Evolutionary conservation across 2,888 invertebrate genomes (phyloP), one percentile per base, ranked within the genome.

Genomic region (Emesis russula): DNA sequence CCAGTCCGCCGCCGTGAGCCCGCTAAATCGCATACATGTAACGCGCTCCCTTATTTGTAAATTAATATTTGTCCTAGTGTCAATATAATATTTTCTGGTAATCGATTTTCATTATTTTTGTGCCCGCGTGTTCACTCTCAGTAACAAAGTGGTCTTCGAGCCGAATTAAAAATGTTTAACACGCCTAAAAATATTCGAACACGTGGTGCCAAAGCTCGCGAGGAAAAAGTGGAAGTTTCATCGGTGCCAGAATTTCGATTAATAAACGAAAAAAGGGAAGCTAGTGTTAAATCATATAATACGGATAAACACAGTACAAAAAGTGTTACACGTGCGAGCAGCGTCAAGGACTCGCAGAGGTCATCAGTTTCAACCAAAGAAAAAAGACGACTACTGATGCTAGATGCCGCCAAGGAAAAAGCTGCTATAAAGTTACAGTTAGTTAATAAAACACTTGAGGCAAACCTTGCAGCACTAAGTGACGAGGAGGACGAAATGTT

Each of bases 381-480:
- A 13, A 48, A 48, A 48, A 48, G 48, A 15, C 9, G 15, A 48
- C 13, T 13, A 48, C 15, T 48, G 48, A 48, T 13, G 48, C 48
- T 48, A 48, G 48, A 48, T 13, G 86, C 86, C 11, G 82, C 81
- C n/a, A 44, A 82, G 66, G 44, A 70, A 48, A 82, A 86, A 44
- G 68, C 82, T 13, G 31, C 25, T 6, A 82, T 86, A 31, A 25
- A 79, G 48, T 75, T 82, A 78, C 78, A 86, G 13, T 31, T 86
- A 48, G 82, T 82, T 53, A 78, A 86, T 36, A 82, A 82, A 53
- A 73, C 76, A 38, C 68, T 86, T 31, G 82, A 63, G 38, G 78
- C 79, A 3, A 75, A 82, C 18, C 33, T 86, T n/a, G 86, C 86
- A 4, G 77, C 53, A 58, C 38, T 78, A 36, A 31, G 38, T 74